phyloP scores from a whole-genome alignment of 2,888 invertebrate species.

The Erannis defoliaria region DNA sequence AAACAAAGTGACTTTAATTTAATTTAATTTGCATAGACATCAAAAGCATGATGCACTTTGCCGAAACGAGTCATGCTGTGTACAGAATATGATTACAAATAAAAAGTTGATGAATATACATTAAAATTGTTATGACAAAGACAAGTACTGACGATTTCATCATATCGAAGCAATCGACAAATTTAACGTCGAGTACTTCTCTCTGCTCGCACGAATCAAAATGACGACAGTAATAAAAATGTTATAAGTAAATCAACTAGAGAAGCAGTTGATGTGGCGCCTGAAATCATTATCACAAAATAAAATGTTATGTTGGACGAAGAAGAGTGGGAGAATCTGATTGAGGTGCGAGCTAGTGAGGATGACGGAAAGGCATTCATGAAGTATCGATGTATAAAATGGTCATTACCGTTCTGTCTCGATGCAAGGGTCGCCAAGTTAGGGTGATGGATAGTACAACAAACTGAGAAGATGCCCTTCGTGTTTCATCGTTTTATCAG shows the following conservation, averaged over 20 bases:
- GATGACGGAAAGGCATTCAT: conserved; percentile 85
- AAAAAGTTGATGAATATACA: conserved; percentile 64
- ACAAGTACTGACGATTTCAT: conserved; percentile 66
- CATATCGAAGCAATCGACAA: conserved; percentile 7
- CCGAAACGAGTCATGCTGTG: conserved; percentile 82
- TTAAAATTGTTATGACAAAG: conserved; percentile 61
- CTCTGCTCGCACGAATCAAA: conserved; percentile 64
- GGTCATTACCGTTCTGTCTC: conserved; percentile 83
- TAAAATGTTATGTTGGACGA: conserved; percentile 66
- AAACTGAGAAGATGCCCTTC: conserved; percentile 76
- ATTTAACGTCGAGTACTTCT: conserved; percentile 64
- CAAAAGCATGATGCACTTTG: conserved; percentile 85
- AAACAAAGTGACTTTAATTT: conserved; percentile 57
- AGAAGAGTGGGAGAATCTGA: conserved; percentile 79
- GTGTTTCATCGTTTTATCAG: conserved; percentile 73
- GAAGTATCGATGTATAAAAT: conserved; percentile 82
- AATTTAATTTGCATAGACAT: conserved; percentile 75
- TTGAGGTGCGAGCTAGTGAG: conserved; percentile 82
- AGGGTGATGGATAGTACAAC: conserved; percentile 74
- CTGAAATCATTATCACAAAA: conserved; percentile 65
- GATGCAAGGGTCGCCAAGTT: conserved; percentile 81
- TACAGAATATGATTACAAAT: conserved; percentile 67
- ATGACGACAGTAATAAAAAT: conserved; percentile 64
- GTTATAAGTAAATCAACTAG: conserved; percentile 65
- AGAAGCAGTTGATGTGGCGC: conserved; percentile 70